phyloP scores from a whole-genome alignment of 2,113 vertebrate genomes.

The Thunnus maccoyii region DNA sequence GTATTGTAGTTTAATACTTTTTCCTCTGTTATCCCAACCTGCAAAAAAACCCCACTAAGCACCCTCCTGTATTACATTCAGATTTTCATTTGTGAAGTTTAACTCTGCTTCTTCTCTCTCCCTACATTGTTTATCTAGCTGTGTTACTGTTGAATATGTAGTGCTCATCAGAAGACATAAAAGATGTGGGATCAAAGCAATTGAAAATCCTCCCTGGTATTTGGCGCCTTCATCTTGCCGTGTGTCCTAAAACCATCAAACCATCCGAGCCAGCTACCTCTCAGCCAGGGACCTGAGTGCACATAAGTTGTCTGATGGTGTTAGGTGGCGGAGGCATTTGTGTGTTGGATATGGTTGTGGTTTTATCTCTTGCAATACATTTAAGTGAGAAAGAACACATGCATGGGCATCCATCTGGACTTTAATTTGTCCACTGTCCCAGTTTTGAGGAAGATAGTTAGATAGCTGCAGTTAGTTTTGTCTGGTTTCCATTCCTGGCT shows the following conservation, averaged over 20 bases:
- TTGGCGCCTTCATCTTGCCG: background rate
- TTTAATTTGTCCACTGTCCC: too few relatives aligned
- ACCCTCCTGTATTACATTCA: background rate
- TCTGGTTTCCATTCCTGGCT: too few relatives aligned
- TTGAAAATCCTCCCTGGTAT: background rate
- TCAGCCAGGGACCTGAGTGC: background rate
- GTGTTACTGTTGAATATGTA: conserved; percentile 7
- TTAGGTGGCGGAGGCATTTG: background rate
- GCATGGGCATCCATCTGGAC: too few relatives aligned
- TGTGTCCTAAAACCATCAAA: background rate
- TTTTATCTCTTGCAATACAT: too few relatives aligned
- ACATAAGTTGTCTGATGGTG: background rate
- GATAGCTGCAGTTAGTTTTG: too few relatives aligned
- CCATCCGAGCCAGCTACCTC: background rate
- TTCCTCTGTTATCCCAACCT: background rate
- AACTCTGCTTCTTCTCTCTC: background rate
- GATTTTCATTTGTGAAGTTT: background rate
- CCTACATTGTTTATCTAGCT: background rate
- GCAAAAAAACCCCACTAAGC: background rate
- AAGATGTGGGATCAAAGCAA: conserved; percentile 12
- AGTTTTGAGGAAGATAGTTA: too few relatives aligned
- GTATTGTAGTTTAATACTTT: background rate
- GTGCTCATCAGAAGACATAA: conserved; percentile 2
- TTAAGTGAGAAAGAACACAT: too few relatives aligned
- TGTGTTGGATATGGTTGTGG: too few relatives aligned